These are phyloP conservation scores for Gracilinanus agilis DNA, from an alignment of 2,113 vertebrate genomes.

Conservation along the genomic window DNA sequence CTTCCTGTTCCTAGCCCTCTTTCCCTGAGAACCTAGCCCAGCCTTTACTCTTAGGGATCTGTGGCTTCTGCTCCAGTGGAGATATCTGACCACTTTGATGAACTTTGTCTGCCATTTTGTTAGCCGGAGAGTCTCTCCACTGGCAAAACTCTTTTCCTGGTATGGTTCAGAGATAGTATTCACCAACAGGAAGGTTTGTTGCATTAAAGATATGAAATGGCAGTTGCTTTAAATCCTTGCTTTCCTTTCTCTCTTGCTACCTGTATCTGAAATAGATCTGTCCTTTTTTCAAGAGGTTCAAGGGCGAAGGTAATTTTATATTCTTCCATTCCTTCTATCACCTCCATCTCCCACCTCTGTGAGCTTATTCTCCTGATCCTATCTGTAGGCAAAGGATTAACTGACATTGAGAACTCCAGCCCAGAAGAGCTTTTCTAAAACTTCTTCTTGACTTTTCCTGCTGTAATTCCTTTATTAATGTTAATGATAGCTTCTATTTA, in stretches of 20 bases:
- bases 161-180: neutral
- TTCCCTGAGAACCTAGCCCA: fast-evolving
- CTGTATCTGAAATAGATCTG: fast-evolving
- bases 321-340: neutral
- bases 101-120: neutral
- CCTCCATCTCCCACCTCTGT: neutral
- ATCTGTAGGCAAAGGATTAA: neutral
- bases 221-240: neutral
- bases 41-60: neutral
- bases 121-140: neutral
- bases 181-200: neutral
- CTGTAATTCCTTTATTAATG: neutral
- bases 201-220: neutral
- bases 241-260: neutral
- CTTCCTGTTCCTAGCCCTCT: neutral
- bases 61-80: neutral
- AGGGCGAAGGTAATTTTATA: neutral
- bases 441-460: neutral
- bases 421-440: neutral
- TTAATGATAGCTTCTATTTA: neutral
- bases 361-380: neutral
- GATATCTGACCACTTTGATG: neutral
- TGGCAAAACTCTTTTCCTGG: neutral
- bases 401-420: neutral
- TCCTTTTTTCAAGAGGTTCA: neutral